Evolutionary conservation across 1,140 invertebrate species (phyloP), one percentile per base, ranked within the genome.

Genomic region (Calliphora vicina): DNA sequence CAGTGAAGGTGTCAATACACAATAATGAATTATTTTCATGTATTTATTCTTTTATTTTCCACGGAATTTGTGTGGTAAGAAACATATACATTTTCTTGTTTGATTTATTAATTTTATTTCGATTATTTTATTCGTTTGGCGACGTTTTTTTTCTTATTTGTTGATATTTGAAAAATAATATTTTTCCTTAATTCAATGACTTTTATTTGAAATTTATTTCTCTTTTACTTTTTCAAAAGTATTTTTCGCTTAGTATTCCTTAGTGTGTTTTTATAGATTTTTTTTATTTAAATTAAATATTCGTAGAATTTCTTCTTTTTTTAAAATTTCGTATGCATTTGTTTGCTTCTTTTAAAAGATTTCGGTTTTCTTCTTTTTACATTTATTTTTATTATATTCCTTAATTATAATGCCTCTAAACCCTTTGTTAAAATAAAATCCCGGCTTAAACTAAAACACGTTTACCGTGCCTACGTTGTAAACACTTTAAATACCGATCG

Each of bases 401-500:
- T 67, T 57, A 57, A 57, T 57, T 57, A n/a, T n/a, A 17, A 57
- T 57, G 50, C 50, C 73, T 26, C n/a, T 43, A 29, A 43, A 42
- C 74, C 74, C 74, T 78, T 78, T 43, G n/a, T 20, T 45, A 43
- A 2, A 57, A 17, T 15, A 57, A 57, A 45, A 78, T 78, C 74
- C 74, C 74, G 74, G 35, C 74, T 78, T 78, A 78, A 78, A 43
- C 5, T 45, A 78, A 20, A 78, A 78, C 74, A 78, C 74, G 74
- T 43, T 78, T 78, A 78, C 74, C 74, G 74, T 25, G 74, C 74
- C 25, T 78, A 78, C 42, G 74, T 78, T 43, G 35, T 78, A 78
- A 43, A 78, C 74, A 78, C 74, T 78, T 78, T 78, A 78, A 78
- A 78, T 78, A 78, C 74, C 74, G 74, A 78, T 78, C 74, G 74